Percentiles rank a stretch among this genome's conserved stretches.
These are phyloP conservation scores for Hippasteria phrygiana DNA, from an alignment of 53 echinoderm and acorn worm species.

Conservation along the genomic window DNA sequence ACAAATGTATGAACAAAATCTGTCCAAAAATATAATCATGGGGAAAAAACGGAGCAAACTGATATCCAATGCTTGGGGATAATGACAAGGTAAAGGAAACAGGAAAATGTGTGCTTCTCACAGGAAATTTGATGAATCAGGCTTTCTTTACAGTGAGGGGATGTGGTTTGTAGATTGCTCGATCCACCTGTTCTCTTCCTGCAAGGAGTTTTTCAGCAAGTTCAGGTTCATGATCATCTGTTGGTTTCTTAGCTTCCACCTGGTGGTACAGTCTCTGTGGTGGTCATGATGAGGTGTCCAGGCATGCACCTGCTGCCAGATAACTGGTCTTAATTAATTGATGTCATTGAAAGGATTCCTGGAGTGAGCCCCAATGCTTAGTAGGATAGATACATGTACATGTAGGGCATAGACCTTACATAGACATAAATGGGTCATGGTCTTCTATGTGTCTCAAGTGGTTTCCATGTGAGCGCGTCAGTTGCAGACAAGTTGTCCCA, in stretches of 20 bases:
- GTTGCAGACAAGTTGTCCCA: background rate
- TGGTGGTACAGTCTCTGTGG: background rate
- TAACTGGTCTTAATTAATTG: slow-evolving; percentile 27
- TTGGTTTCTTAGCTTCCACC: background rate
- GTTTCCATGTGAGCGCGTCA: background rate
- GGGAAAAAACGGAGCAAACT: background rate
- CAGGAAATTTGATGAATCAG: slow-evolving; percentile 44
- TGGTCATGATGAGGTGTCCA: background rate
- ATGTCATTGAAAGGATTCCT: slow-evolving; percentile 9
- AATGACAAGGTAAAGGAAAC: background rate
- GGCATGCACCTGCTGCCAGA: slow-evolving; percentile 1
- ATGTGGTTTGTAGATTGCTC: background rate
- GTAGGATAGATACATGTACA: too few relatives aligned
- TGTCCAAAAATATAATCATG: too few relatives aligned
- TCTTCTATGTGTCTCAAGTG: background rate
- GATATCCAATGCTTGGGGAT: background rate
- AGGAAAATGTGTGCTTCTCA: background rate
- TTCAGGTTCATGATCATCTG: background rate
- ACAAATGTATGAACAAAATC: too few relatives aligned
- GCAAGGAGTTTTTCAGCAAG: background rate
- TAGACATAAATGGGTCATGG: background rate
- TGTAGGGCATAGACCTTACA: slow-evolving; percentile 1
- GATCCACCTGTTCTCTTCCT: background rate
- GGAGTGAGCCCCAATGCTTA: too few relatives aligned
- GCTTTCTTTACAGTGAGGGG: background rate